Conservation (phyloP, 2,888 invertebrate species). For the Cheilosia vulpina region DNA sequence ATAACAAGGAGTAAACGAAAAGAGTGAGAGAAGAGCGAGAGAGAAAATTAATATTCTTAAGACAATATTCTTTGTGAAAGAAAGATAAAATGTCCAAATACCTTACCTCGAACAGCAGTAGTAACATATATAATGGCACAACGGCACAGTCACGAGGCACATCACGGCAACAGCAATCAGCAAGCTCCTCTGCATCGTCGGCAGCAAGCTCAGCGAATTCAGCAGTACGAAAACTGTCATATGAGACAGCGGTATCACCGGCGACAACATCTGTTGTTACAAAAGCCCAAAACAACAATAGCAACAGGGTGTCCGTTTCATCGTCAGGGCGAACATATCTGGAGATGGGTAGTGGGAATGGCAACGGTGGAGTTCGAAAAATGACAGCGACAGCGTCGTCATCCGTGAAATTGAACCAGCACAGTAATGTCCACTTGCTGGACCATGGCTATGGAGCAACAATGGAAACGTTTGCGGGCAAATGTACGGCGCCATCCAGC, state of each 20-base stretch:
- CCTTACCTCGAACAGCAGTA: slow-evolving; percentile 69
- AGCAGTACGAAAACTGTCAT: slow-evolving; percentile 73
- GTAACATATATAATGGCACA: slow-evolving; percentile 75
- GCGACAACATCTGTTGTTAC: slow-evolving; percentile 50
- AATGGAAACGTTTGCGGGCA: slow-evolving; percentile 84
- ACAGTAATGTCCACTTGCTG: slow-evolving; percentile 86
- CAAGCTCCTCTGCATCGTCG: slow-evolving; percentile 69
- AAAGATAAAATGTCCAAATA: slow-evolving; percentile 73
- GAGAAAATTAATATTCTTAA: slow-evolving; percentile 19
- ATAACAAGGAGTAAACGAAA: slow-evolving; percentile 23
- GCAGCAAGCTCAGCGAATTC: slow-evolving; percentile 75
- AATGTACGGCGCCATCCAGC: slow-evolving; percentile 84
- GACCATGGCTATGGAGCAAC: slow-evolving; percentile 95
- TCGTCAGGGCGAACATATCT: slow-evolving; percentile 64
- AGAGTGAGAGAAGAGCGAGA: slow-evolving; percentile 3
- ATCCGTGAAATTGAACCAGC: slow-evolving; percentile 84
- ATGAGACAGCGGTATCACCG: slow-evolving; percentile 58
- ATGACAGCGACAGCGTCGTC: slow-evolving; percentile 55
- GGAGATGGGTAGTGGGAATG: slow-evolving; percentile 49
- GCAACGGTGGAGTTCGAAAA: slow-evolving; percentile 30
- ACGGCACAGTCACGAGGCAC: slow-evolving; percentile 72
- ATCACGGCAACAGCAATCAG: slow-evolving; percentile 71
- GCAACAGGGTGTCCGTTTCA: slow-evolving; percentile 49
- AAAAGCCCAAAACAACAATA: slow-evolving; percentile 39
- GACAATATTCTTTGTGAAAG: slow-evolving; percentile 55